Evolutionary conservation across 2,797 vertebrate genomes (phyloP).

Genomic region (Morelia viridis): DNA sequence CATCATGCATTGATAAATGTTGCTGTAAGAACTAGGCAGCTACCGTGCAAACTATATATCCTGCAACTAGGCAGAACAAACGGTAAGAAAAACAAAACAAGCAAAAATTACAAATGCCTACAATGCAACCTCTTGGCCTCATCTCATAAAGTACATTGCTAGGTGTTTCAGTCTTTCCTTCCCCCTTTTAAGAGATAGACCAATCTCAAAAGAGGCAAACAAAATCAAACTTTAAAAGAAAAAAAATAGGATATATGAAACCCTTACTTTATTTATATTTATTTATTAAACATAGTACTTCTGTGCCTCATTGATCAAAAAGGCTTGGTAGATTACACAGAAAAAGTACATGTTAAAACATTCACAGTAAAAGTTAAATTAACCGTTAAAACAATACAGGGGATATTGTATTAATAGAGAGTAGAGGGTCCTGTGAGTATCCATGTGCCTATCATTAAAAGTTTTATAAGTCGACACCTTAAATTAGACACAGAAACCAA

Average conservation of each 20-base stretch:
- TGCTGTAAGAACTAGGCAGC: not conserved
- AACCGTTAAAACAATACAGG: not conserved
- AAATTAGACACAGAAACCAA: not conserved
- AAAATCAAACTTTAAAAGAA: not conserved
- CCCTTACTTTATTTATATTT: not conserved
- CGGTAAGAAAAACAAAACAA: not conserved
- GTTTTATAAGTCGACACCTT: not conserved
- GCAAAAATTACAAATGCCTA: not conserved
- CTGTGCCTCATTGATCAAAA: not conserved
- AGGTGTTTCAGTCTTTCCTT: not conserved
- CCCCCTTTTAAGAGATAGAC: not conserved
- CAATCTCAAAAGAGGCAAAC: not conserved
- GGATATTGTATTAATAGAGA: not conserved
- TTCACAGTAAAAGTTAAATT: not conserved
- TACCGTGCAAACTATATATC: not conserved
- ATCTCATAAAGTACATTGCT: not conserved
- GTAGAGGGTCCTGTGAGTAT: not conserved
- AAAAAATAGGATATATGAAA: not conserved
- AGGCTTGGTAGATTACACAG: not conserved
- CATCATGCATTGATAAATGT: too few relatives aligned
- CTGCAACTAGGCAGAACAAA: not conserved
- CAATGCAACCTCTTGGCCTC: not conserved
- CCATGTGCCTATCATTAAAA: not conserved
- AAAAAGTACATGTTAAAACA: not conserved
- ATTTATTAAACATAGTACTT: not conserved